Evolutionary conservation across 2,113 vertebrate species (phyloP).

Genomic region (Platysternon megacephalum): DNA sequence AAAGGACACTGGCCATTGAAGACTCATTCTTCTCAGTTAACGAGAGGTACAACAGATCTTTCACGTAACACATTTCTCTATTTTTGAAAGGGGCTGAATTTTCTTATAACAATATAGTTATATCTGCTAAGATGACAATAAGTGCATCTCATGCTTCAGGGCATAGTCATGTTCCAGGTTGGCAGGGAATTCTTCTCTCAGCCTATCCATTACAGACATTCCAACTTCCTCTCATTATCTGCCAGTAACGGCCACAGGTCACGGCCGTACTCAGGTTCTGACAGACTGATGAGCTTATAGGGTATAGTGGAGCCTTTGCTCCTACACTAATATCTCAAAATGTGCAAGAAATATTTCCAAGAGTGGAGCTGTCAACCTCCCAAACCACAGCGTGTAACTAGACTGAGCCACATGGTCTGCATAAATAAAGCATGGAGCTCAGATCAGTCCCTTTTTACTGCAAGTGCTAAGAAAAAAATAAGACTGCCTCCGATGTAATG

Average conservation of each 20-base stretch:
- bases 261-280: not conserved
- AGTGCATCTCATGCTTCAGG: not conserved
- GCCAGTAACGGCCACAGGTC: not conserved
- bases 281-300: not conserved
- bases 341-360: not conserved
- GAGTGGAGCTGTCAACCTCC: no score
- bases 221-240: accelerated
- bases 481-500: accelerated
- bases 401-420: not conserved
- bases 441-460: not conserved
- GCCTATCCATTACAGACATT: not conserved
- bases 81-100: accelerated
- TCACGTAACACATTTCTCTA: accelerated
- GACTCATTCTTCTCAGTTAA: accelerated
- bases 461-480: not conserved
- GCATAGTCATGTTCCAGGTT: not conserved
- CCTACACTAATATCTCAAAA: not conserved
- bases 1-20: accelerated
- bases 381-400: not conserved
- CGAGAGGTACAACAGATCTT: not conserved
- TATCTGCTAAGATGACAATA: not conserved
- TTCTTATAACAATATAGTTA: not conserved
- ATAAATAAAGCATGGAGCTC: not conserved
- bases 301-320: not conserved
- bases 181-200: not conserved